Percentiles rank a stretch among this genome's conserved stretches.
phyloP scores from a whole-genome alignment of 2,888 invertebrate genomes.

The Himalopsyche kuldschensis region DNA sequence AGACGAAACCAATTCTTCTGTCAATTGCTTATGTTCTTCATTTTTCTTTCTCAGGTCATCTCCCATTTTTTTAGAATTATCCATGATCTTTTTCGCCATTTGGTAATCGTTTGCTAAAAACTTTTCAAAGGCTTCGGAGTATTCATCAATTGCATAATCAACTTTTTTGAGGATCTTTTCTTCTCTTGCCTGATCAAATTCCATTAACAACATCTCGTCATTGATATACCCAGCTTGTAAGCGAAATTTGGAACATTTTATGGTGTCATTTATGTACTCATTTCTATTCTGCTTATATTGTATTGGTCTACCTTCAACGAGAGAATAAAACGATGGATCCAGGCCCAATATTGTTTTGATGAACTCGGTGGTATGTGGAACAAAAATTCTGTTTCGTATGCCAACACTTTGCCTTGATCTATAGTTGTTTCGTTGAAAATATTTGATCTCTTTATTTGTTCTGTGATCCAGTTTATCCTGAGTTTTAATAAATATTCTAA shows the following conservation, averaged over 20 bases:
- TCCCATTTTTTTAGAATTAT: conserved; percentile 54
- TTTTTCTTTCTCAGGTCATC: conserved; percentile 50
- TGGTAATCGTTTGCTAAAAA: conserved; percentile 65
- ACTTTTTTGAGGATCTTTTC: conserved; percentile 53
- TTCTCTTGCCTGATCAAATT: conserved; percentile 59
- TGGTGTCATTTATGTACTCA: conserved; percentile 60
- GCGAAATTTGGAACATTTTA: conserved; percentile 55
- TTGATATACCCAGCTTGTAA: conserved; percentile 55
- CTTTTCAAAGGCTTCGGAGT: conserved; percentile 61
- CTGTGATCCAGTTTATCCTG: background rate
- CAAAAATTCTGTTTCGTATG: conserved; percentile 60
- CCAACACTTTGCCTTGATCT: conserved; percentile 49
- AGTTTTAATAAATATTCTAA: background rate
- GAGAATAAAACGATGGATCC: conserved; percentile 66
- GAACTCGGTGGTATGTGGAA: conserved; percentile 59
- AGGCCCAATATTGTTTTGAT: conserved; percentile 65
- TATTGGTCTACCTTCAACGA: conserved; percentile 63
- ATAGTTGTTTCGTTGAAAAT: conserved; percentile 45
- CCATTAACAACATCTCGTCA: conserved; percentile 57
- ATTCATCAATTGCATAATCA: conserved; percentile 53
- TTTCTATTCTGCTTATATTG: conserved; percentile 61
- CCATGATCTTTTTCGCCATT: conserved; percentile 60
- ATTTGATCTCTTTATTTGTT: conserved; percentile 36
- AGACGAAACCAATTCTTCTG: conserved; percentile 47
- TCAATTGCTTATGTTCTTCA: conserved; percentile 52